These are phyloP conservation scores for Ptychoptera albimana DNA, from an alignment of 2,888 invertebrate species.

Conservation along the genomic window DNA sequence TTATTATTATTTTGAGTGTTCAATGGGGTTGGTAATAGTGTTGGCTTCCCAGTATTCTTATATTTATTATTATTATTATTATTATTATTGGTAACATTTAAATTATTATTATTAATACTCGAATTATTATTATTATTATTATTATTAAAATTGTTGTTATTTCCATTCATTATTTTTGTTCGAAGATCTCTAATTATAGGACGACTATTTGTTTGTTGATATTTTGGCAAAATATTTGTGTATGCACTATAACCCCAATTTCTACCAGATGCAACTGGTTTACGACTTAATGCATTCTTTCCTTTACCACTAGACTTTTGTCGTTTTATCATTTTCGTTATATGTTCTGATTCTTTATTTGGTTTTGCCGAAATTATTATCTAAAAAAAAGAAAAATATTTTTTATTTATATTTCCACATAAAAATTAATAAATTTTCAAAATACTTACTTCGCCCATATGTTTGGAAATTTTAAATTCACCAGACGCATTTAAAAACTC, in stretches of 20 bases:
- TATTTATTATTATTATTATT: no score
- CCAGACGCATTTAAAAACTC: slow-evolving; percentile 44
- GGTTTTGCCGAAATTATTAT: slow-evolving; percentile 8
- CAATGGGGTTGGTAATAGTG: neutral
- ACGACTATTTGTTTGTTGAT: no score
- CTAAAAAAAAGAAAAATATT: slow-evolving; percentile 4
- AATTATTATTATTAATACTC: no score
- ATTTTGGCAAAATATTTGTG: no score
- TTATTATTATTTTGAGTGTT: no score
- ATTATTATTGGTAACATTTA: no score
- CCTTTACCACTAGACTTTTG: neutral
- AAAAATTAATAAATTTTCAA: neutral
- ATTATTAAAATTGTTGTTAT: no score
- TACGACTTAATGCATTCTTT: neutral
- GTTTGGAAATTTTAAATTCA: slow-evolving; percentile 34
- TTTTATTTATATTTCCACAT: neutral
- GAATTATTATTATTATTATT: no score
- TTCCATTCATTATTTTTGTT: no score
- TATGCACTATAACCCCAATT: no score
- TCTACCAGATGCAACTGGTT: no score
- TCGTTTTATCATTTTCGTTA: slow-evolving; percentile 9
- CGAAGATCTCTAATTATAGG: no score
- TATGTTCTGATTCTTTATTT: slow-evolving; percentile 17
- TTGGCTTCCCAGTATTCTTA: neutral
- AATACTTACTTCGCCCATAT: slow-evolving; percentile 32